Evolutionary conservation across 2,888 invertebrate genomes (phyloP).

Genomic region (Deilephila elpenor): DNA sequence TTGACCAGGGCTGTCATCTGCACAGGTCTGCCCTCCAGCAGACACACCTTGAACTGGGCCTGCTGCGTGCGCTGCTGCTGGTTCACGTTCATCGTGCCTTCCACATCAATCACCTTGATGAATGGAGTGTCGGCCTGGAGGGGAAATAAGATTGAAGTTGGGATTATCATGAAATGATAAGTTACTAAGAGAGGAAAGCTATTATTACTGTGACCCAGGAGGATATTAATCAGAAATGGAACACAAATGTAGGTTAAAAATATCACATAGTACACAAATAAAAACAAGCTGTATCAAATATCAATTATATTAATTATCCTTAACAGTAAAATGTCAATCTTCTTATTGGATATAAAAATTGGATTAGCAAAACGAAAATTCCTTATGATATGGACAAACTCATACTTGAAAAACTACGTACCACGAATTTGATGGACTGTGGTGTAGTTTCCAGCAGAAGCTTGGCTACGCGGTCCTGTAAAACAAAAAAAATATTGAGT

Average conservation of each 20-base stretch:
- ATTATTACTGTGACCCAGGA: too few relatives aligned
- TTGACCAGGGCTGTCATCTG: constrained; percentile 78
- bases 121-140: constrained; percentile 74
- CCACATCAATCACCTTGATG: constrained; percentile 81
- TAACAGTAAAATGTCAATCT: too few relatives aligned
- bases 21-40: constrained; percentile 82
- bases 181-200: too few relatives aligned
- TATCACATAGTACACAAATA: too few relatives aligned
- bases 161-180: too few relatives aligned
- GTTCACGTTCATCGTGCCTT: constrained; percentile 71
- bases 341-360: too few relatives aligned
- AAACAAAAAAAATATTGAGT: constrained; percentile 18
- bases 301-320: too few relatives aligned
- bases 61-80: constrained; percentile 78
- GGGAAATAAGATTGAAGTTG: too few relatives aligned
- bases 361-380: too few relatives aligned
- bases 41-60: constrained; percentile 74
- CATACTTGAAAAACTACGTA: constrained; percentile 50
- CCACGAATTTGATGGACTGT: constrained; percentile 65
- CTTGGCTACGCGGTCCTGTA: constrained; percentile 72
- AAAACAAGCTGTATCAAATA: too few relatives aligned
- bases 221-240: too few relatives aligned
- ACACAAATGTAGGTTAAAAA: too few relatives aligned
- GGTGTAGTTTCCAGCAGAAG: constrained; percentile 69
- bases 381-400: background rate